Base-by-base conservation (phyloP, 2,888 invertebrate genomes). In the Pristionchus maxplancki region DNA sequence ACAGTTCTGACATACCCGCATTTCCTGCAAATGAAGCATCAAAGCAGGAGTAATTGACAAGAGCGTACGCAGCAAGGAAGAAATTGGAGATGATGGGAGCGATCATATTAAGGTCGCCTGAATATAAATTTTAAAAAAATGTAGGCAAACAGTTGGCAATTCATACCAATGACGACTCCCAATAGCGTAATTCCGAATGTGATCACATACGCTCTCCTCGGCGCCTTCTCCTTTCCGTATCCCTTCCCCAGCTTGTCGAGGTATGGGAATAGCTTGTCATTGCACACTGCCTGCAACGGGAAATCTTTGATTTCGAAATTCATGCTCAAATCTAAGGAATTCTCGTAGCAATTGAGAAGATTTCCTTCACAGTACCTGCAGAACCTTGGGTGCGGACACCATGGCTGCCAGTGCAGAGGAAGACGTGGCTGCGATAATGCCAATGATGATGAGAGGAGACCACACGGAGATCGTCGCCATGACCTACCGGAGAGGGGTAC, bases 361-460 rank as follows among this genome's bases (percentile, higher is more conserved):
- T 50, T 2, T 44, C 15, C 11, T 11, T 6, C 3, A 84, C 28
- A 24, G n/a, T 15, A 95, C 95, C 94, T 95, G 95, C 89, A 96
- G 95, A 48, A 96, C 95, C 93, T 96, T 96, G 5, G 98, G 98
- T 3, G 98, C 98, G 0, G 98, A 98, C 64, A 98, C 96, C 90
- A 99, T 96, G 95, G 98, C 98, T 1, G 98, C 98, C 67, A 98
- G 96, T 0, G 98, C 98, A 0, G 98, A 98, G 84, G 98, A 98
- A 15, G 99, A 96, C 0, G 98, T 98, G 4, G 98, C 98, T 2
- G 98, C 98, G 96, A 98, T 98, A 94, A 98, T 98, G 0, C 98
- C 98, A 3, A 97, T 97, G 95, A 97, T 97, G 94, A 98, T 98
- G 48, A 98, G 96, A 0, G 97, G 97, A 24, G 97, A 97, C 93